Evolutionary conservation across 2,113 vertebrate species (phyloP).

Genomic region (Mustelus asterias): DNA sequence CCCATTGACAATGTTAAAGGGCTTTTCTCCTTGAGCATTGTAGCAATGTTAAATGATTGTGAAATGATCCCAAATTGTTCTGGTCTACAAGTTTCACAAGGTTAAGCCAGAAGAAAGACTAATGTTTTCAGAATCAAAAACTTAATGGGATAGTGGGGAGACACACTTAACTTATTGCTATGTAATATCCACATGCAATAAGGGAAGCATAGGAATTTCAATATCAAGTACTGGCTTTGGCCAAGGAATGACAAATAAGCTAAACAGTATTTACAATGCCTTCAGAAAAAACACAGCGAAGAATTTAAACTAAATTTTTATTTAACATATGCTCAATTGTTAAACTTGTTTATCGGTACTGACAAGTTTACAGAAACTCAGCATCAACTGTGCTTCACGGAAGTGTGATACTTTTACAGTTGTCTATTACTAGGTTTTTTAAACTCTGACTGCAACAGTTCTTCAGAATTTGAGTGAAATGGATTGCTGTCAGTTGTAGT

Average conservation of each 20-base stretch:
- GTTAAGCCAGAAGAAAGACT: neutral
- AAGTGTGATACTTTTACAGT: conserved; percentile 27
- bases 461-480: neutral
- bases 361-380: neutral
- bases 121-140: neutral
- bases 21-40: neutral
- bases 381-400: conserved; percentile 1
- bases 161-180: neutral
- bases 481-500: conserved; percentile 26
- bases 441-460: neutral
- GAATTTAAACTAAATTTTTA: conserved; percentile 2
- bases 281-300: neutral
- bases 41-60: neutral
- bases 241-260: too few species aligned
- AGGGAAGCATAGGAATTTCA: too few species aligned
- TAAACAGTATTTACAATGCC: neutral
- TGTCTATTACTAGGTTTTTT: conserved; percentile 13
- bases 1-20: neutral
- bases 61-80: neutral
- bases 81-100: neutral
- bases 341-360: neutral
- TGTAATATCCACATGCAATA: too few species aligned
- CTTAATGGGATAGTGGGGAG: neutral
- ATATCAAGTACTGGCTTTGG: neutral
- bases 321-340: conserved; percentile 12